phyloP scores from a whole-genome alignment of 1,140 invertebrate genomes.

The Rhynchophorus ferrugineus region DNA sequence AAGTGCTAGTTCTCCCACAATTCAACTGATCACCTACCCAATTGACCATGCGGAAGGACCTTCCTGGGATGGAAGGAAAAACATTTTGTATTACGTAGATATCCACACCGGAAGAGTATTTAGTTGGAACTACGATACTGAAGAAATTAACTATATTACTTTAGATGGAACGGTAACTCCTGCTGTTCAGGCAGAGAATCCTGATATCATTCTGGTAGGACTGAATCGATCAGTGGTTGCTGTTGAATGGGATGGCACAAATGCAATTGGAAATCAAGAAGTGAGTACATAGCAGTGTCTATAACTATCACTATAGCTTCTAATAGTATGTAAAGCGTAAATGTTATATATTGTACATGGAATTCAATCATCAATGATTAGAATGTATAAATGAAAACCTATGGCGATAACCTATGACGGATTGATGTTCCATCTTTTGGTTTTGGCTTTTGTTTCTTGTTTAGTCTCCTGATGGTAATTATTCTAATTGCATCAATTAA shows the following conservation, averaged over 20 bases:
- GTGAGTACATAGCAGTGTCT: too few species aligned
- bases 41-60: constrained; percentile 52
- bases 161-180: constrained; percentile 45
- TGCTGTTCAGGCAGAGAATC: constrained; percentile 58
- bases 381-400: too few species aligned
- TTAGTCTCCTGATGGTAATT: too few species aligned
- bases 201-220: constrained; percentile 57
- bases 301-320: too few species aligned
- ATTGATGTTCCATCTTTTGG: too few species aligned
- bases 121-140: constrained; percentile 48
- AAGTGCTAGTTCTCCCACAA: too few species aligned
- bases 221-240: constrained; percentile 51
- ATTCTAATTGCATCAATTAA: too few species aligned
- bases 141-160: constrained; percentile 38
- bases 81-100: constrained; percentile 62
- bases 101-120: constrained; percentile 49
- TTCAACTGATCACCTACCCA: constrained; percentile 53
- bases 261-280: constrained; percentile 42
- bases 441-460: too few species aligned
- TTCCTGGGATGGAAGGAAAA: constrained; percentile 55
- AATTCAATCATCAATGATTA: too few species aligned
- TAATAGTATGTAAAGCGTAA: too few species aligned
- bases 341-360: too few species aligned
- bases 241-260: constrained; percentile 59
- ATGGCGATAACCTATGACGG: too few species aligned